A percentile compares a stretch with the other conserved stretches of the same genome.
phyloP scores from a whole-genome alignment of 2,888 invertebrate genomes.

The Lasioglossum leucozonium region DNA sequence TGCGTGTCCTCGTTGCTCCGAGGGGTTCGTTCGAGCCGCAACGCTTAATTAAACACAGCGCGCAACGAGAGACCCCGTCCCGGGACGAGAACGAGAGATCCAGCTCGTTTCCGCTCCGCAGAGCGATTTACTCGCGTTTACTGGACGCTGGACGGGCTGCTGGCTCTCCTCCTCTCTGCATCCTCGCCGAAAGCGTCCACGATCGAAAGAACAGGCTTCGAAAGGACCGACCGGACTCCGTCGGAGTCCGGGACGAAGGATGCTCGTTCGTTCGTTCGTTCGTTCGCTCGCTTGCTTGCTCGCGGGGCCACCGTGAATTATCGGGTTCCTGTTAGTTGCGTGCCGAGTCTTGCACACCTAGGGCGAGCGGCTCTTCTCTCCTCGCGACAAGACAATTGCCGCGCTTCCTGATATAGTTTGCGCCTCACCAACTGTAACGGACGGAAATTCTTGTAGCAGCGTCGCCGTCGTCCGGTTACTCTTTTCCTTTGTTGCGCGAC shows the following conservation, averaged over 20 bases:
- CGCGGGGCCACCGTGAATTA: constrained; percentile 70
- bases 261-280: background rate
- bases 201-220: constrained; percentile 4
- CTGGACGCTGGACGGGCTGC: background rate
- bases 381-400: constrained; percentile 83
- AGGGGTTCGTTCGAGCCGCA: constrained; percentile 69
- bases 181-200: constrained; percentile 8
- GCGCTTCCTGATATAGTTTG: constrained; percentile 80
- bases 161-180: too few relatives aligned
- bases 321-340: constrained; percentile 80
- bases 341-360: constrained; percentile 74
- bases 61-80: constrained; percentile 16
- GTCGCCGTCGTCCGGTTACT: background rate
- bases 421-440: constrained; percentile 73
- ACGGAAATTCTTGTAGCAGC: constrained; percentile 55
- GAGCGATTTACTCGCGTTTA: constrained; percentile 8
- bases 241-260: background rate
- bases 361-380: constrained; percentile 73
- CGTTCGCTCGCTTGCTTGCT: constrained; percentile 26
- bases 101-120: background rate
- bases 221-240: background rate
- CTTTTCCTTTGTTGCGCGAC: background rate
- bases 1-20: constrained; percentile 62
- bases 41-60: constrained; percentile 73
- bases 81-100: constrained; percentile 11